phyloP scores from a whole-genome alignment of 92 coral and sea anemone genomes.

The Isaurus tuberculatus region DNA sequence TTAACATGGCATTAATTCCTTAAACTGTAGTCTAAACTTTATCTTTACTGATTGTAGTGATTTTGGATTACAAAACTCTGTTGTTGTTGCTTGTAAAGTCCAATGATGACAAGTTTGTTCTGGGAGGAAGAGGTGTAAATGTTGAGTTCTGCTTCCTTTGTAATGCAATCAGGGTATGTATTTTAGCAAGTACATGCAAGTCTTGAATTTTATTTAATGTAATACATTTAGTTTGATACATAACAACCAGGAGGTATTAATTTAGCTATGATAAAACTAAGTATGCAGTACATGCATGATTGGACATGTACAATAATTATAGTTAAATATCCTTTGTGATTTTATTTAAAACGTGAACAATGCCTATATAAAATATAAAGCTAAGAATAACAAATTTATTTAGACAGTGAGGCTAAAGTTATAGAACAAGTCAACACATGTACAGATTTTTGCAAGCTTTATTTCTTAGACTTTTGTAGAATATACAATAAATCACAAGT shows the following conservation, averaged over 20 bases:
- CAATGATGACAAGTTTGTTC: slow-evolving; percentile 37
- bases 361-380: background rate
- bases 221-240: background rate
- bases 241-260: background rate
- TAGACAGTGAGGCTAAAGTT: slow-evolving; percentile 10
- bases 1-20: background rate
- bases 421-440: background rate
- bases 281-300: slow-evolving; percentile 9
- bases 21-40: background rate
- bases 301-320: background rate
- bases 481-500: background rate
- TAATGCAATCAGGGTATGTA: slow-evolving; percentile 48
- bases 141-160: slow-evolving; percentile 51
- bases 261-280: background rate
- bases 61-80: background rate
- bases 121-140: slow-evolving; percentile 44
- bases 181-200: background rate
- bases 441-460: background rate
- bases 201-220: background rate
- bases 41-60: slow-evolving; percentile 9
- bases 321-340: no score
- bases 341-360: no score
- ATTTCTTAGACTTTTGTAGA: background rate
- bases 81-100: slow-evolving; percentile 19
- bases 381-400: background rate